Base-by-base conservation (phyloP, 2,113 vertebrate species). In the Dendropsophus ebraccatus region DNA sequence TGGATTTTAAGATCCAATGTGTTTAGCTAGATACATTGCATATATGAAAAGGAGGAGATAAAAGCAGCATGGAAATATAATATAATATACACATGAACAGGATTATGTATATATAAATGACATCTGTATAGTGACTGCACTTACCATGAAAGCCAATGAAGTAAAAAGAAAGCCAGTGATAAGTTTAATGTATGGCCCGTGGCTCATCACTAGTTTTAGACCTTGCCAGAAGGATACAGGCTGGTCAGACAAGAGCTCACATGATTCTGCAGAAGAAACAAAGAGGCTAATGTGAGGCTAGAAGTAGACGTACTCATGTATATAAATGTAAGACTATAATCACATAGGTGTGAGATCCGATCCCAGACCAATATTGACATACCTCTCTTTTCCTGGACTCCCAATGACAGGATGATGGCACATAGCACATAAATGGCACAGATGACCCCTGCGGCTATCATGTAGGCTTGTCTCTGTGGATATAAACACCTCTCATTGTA, bases 141-240 rank as follows among this genome's bases (percentile, higher is more conserved):
- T 88, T 81, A 99, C 98, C 98, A 98, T 97, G 89, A 99, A 99
- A 80, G 95, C 97, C 89, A 99, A 91, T 0, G 97, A 98, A 62
- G 97, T 97, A 89, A 98, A 99, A 88, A 99, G 96, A 92, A 99
- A 99, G 87, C 93, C 96, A 0, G 94, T 89, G 0, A 99, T 96
- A 82, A 99, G 95, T 77, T 94, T 98, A 88, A 97, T 86, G 21
- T 99, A 99, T 0, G 98, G 95, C n/a, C 94, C 88, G 0, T 99
- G 94, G 69, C 94, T 93, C 95, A 97, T 94, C 81, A 99, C 96
- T 88, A 96, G 87, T 84, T 94, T 94, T 85, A 99, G 89, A 80
- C 98, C 96, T 82, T 90, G 94, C 81, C 94, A 89, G 92, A 98
- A 99, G 70, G 95, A 91, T 67, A 94, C 90, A 0, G 90, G 93